Percentiles rank a stretch among this genome's conserved stretches.
These are phyloP conservation scores for Ferdinandea cuprea DNA, from an alignment of 2,888 invertebrate genomes.

Conservation along the genomic window DNA sequence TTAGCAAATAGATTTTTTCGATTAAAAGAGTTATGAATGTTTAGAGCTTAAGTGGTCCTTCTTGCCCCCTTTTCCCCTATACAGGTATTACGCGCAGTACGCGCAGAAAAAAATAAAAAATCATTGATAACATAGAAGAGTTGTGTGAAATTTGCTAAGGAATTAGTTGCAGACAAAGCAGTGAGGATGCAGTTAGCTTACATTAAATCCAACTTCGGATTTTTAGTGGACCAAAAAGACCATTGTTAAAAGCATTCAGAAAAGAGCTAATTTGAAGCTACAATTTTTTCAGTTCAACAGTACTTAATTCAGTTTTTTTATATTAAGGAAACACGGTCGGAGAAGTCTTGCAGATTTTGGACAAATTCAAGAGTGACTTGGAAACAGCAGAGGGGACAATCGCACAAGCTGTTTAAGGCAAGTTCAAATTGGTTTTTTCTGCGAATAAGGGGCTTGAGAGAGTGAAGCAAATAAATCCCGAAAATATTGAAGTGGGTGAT, in stretches of 20 bases:
- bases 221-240: constrained; percentile 29
- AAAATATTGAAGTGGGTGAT: no score
- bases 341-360: constrained; percentile 21
- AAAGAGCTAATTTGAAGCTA: constrained; percentile 23
- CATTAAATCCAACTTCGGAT: constrained; percentile 21
- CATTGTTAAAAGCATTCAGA: constrained; percentile 29
- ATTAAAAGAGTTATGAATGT: no score
- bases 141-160: constrained; percentile 30
- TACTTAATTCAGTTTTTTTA: no score
- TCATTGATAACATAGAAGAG: constrained; percentile 7
- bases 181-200: constrained; percentile 29
- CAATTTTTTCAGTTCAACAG: no score
- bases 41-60: no score
- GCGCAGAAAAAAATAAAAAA: constrained; percentile 16
- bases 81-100: constrained; percentile 11
- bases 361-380: constrained; percentile 23
- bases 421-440: constrained; percentile 16
- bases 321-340: constrained; percentile 1
- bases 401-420: constrained; percentile 5
- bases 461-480: constrained; percentile 17
- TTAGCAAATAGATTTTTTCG: no score
- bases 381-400: no score
- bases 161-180: constrained; percentile 23
- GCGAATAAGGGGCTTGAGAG: constrained; percentile 4
- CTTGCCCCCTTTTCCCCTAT: no score